phyloP scores from a whole-genome alignment of 2,888 invertebrate species.

The Standfussiana lucernea region DNA sequence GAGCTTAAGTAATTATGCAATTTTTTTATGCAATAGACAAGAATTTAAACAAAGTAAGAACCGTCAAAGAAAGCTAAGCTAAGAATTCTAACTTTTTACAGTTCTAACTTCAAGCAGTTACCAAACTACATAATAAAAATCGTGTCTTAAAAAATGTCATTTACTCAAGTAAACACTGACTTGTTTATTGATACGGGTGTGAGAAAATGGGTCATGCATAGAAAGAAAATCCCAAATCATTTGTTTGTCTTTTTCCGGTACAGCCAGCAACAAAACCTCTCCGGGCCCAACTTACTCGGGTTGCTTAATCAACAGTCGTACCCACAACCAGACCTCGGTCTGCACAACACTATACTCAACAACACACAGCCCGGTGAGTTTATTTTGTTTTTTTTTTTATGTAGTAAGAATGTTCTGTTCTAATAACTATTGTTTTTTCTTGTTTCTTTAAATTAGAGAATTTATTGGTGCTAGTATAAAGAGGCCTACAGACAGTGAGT shows the following conservation, averaged over 20 bases:
- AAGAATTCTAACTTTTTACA: too few species aligned
- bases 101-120: too few species aligned
- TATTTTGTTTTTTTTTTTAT: not conserved
- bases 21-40: too few species aligned
- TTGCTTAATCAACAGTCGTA: constrained; percentile 84
- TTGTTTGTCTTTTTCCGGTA: constrained; percentile 14
- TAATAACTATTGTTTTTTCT: not conserved
- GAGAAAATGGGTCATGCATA: too few species aligned
- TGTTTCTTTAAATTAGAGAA: not conserved
- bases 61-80: too few species aligned
- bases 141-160: too few species aligned
- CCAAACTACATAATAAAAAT: too few species aligned
- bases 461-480: not conserved
- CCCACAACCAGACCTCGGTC: constrained; percentile 82
- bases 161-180: too few species aligned
- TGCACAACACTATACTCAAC: constrained; percentile 80
- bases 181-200: too few species aligned
- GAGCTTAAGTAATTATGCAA: too few species aligned
- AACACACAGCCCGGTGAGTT: constrained; percentile 79
- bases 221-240: not conserved
- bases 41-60: too few species aligned
- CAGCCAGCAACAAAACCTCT: constrained; percentile 88
- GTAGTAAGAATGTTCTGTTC: constrained; percentile 5
- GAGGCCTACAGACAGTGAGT: not conserved
- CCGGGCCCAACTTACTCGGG: constrained; percentile 86